Evolutionary conservation across 2,113 vertebrate species (phyloP), one percentile per base, ranked within the genome.

Genomic region (Bos javanicus): DNA sequence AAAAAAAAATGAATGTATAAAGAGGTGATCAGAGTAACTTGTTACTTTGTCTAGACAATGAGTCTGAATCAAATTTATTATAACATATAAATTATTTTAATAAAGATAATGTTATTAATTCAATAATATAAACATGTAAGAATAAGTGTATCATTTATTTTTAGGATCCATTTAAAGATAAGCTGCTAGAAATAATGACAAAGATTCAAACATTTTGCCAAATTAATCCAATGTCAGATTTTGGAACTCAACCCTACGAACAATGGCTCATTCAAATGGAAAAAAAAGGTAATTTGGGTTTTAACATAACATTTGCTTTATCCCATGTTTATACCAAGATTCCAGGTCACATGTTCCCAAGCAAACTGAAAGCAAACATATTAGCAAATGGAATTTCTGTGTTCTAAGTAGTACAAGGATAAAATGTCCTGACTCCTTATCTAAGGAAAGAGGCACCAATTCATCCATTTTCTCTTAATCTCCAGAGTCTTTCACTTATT

Each of bases 81-180:
- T 62, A 92, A 39, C 43, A 30, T 46, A 13, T 33, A 87, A 67
- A 74, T 89, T 28, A 81, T 76, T 76, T 62, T 62, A 62, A 62
- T 30, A 95, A 82, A 87, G 2, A 87, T 43, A 98, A 50, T 96
- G 23, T 52, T 84, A 67, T 48, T 97, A 10, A 14, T 91, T 84
- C 81, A 96, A 57, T 16, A 95, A 67, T 46, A 59, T 56, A 85
- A 93, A 28, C 36, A 88, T 23, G 5, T 97, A 89, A 96, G n/a
- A 89, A 88, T 94, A 93, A 59, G 14, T 90, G 5, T 95, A 10
- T 97, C 92, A 46, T 97, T 96, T 96, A 97, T 98, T 98, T 99
- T 98, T 98, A 99, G 99, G 99, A 99, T 99, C 99, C 99, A 19
- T 99, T 99, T 98, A 99, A 99, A 97, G 98, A 99, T 64, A 99